Evolutionary conservation across 2,888 invertebrate species (phyloP), one percentile per base, ranked within the genome.

Genomic region (Seladonia tumulorum): DNA sequence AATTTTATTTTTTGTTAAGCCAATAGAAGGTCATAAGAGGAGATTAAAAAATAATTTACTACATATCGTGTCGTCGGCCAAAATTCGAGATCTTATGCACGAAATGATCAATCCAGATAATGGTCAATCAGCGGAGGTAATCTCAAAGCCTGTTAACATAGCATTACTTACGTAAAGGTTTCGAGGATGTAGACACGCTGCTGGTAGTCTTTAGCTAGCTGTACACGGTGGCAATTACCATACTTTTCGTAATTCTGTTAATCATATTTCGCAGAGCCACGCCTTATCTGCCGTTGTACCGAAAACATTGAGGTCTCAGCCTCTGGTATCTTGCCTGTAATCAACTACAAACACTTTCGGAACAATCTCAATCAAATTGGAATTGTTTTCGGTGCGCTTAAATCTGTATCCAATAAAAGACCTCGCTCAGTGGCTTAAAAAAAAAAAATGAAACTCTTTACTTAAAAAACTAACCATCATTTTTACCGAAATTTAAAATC

Each of bases 161-260:
- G 18, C 5, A 63, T 47, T 39, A 49, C 75, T 87, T 88, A 83
- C 76, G 63, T 84, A 81, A 85, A 81, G 66, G 22, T 82, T 42
- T 70, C 70, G 25, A 74, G 57, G 70, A 85, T 77, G 66, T 60
- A 12, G 39, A 45, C 73, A 66, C 29, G 5, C 29, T 22, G 22
- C 29, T 39, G 25, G 74, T 47, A 45, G n/a, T 45, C 68, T 57
- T 76, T 49, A 60, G 45, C 25, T n/a, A 18, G 14, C 22, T 70
- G 22, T n/a, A 22, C 70, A n/a, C 39, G 18, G 47, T 14, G 63
- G 35, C 25, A 42, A 73, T 73, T 68, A 68, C 68, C n/a, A 70
- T 70, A n/a, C 25, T 79, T 66, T 82, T 82, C 74, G 42, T 57
- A 66, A 81, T 66, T 83, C 49, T 25, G 35, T 76, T 70, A 57